Conservation (phyloP, 2,113 vertebrate genomes). For the Macaca mulatta region DNA sequence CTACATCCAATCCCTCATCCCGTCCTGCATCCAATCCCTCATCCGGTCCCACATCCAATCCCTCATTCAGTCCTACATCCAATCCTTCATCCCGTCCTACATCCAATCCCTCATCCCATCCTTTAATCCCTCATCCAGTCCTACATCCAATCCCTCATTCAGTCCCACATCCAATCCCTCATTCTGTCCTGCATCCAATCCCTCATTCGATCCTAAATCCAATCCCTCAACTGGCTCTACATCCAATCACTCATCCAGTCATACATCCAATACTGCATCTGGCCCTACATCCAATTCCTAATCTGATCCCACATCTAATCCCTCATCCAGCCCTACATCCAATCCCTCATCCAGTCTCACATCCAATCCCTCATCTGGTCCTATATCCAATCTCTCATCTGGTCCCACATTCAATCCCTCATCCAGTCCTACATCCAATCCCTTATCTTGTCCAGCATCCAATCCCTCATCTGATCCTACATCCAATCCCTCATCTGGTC, state of each 20-base stretch:
- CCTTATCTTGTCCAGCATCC: accelerated
- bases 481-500: accelerated
- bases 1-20: too few species aligned
- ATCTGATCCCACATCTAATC: too few species aligned
- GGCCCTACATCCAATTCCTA: accelerated
- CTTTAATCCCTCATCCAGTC: too few species aligned
- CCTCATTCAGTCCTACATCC: accelerated
- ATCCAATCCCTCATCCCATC: too few species aligned
- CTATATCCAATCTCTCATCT: accelerated
- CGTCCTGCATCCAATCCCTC: accelerated
- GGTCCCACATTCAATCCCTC: accelerated
- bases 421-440: accelerated
- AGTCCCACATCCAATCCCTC: accelerated
- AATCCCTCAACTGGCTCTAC: too few species aligned
- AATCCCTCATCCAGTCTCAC: too few species aligned
- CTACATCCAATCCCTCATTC: too few species aligned
- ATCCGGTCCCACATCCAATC: accelerated
- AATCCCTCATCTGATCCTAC: accelerated
- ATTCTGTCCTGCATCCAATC: accelerated
- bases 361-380: accelerated
- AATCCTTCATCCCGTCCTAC: accelerated
- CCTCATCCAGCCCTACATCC: accelerated
- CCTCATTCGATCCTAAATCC: too few species aligned
- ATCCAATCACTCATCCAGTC: too few species aligned
- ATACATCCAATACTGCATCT: too few species aligned